Base-by-base conservation (phyloP, 92 coral and sea anemone genomes). In the Palythoa heliodiscus region DNA sequence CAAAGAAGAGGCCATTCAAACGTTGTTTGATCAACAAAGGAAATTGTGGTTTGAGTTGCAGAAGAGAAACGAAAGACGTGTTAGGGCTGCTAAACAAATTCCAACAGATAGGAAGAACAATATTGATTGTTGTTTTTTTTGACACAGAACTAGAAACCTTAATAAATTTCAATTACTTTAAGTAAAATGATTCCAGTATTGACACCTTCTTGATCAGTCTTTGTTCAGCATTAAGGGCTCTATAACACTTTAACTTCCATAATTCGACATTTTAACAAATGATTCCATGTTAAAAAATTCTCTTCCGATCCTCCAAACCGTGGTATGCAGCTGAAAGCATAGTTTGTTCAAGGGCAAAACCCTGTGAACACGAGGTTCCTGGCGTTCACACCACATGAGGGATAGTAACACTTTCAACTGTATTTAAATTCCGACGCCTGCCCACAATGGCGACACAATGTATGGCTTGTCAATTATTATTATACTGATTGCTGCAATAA, bases 371-470 rank as follows among this genome's bases (percentile, higher is more conserved):
- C 48, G 47, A 66, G 72, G 55, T 66, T 80, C 84, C 60, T 43
- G 58, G 23, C 23, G 20, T 66, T 80, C 72, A 63, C 73, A 80
- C 84, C 74, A 67, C 74, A 80, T 64, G 74, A 70, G 84, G 43
- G n/a, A 69, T 66, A 67, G 23, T 23, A 80, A 25, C 84, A 63
- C 58, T 64, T 68, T 38, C 84, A 66, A 48, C 22, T 64, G 84
- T 80, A 57, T 43, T 80, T 75, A 80, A 78, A 78, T 78, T 78
- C 83, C 71, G 67, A 80, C 40, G 40, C 72, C 73, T 63, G 75
- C 84, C 84, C 84, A 67, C 84, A 58, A 43, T 64, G 84, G 74
- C 84, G 84, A 80, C 84, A 20, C 74, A 53, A 80, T 78, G 84
- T 64, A 66, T 80, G 55, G 64, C 73, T 80, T 66, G 84, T 24